Percentiles rank a stretch among this genome's conserved stretches.
Evolutionary conservation across 1,140 invertebrate species (phyloP).

Genomic region (Aphelinus atriplicis): DNA sequence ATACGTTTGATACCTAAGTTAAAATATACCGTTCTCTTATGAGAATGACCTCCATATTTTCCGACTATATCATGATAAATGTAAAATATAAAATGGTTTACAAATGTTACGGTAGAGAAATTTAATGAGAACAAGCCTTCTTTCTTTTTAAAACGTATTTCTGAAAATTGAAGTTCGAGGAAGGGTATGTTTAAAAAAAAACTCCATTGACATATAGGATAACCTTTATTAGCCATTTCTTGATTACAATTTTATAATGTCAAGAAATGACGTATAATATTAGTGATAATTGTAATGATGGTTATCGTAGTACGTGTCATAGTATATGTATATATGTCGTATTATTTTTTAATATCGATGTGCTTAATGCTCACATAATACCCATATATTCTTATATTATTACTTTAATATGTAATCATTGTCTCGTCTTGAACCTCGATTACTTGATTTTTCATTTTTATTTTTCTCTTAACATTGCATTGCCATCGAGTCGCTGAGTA

Average conservation of each 20-base stretch:
- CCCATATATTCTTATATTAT: constrained; percentile 46
- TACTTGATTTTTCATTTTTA: constrained; percentile 34
- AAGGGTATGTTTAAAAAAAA: neutral
- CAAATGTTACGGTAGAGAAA: no score
- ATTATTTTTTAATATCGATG: constrained; percentile 57
- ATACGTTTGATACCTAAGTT: no score
- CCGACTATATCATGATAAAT: no score
- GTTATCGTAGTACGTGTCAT: constrained; percentile 46
- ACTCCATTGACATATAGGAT: constrained; percentile 57
- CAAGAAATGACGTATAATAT: constrained; percentile 1
- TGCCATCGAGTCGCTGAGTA: neutral
- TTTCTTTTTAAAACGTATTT: no score
- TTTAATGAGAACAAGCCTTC: no score
- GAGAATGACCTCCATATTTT: no score
- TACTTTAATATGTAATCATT: constrained; percentile 58
- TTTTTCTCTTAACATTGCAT: constrained; percentile 3
- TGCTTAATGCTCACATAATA: constrained; percentile 49
- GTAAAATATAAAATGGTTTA: no score
- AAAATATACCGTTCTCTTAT: no score
- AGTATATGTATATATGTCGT: constrained; percentile 45
- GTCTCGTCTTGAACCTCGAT: constrained; percentile 51
- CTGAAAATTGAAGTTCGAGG: no score
- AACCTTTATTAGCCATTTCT: constrained; percentile 64
- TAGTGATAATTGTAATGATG: constrained; percentile 59
- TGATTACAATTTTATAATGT: constrained; percentile 63